These are phyloP conservation scores for Rhorus exstirpatorius DNA, from an alignment of 2,888 invertebrate genomes.

Conservation along the genomic window DNA sequence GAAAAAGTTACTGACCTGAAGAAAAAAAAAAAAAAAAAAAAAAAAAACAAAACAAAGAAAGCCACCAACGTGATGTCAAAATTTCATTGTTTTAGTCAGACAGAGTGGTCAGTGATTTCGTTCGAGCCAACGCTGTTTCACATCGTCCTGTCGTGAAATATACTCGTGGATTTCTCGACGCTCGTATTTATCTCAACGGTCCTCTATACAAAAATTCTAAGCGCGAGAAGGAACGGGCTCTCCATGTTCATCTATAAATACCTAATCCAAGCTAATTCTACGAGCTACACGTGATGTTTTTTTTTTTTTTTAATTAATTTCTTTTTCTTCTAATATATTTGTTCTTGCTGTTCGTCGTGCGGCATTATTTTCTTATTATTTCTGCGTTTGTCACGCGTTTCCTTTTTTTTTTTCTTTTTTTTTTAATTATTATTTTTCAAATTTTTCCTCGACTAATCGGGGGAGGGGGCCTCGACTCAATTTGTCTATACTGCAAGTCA, in stretches of 20 bases:
- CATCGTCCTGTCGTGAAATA: conserved; percentile 28
- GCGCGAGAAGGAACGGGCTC: conserved; percentile 79
- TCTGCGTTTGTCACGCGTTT: conserved; percentile 44
- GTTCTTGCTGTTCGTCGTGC: conserved; percentile 43
- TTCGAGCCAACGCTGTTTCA: not conserved
- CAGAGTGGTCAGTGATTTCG: no score
- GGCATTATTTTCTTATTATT: conserved; percentile 30
- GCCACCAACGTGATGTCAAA: no score
- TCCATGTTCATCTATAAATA: conserved; percentile 78
- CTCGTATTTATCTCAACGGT: conserved; percentile 58
- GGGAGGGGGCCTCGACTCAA: conserved; percentile 72
- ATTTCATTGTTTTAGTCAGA: no score
- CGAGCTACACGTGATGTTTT: conserved; percentile 73
- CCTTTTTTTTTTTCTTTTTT: not conserved
- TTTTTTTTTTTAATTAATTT: conserved; percentile 42
- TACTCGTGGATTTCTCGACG: conserved; percentile 52
- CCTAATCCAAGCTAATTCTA: conserved; percentile 75
- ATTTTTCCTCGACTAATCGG: conserved; percentile 71
- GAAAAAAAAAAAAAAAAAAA: no score
- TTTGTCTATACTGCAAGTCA: conserved; percentile 71
- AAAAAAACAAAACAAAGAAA: no score
- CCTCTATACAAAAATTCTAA: conserved; percentile 62
- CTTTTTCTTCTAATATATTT: conserved; percentile 36
- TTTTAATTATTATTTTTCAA: conserved; percentile 23
- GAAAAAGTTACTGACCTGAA: not conserved